These are phyloP conservation scores for Zaprionus inermis DNA, from an alignment of 1,140 invertebrate species.

Conservation along the genomic window DNA sequence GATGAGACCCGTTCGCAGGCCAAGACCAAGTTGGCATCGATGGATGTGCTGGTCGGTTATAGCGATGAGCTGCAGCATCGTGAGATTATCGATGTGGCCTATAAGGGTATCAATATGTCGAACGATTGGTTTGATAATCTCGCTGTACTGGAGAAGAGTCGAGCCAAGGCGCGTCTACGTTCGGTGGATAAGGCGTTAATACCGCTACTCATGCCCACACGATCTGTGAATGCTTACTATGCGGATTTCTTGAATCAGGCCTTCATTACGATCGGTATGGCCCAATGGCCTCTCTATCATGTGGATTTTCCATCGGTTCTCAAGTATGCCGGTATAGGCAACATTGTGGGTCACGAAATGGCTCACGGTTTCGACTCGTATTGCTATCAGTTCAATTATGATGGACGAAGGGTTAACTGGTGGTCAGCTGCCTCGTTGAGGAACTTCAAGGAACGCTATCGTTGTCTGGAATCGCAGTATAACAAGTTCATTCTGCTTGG, in stretches of 20 bases:
- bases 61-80: slow-evolving; percentile 71
- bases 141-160: slow-evolving; percentile 49
- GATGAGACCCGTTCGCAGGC: slow-evolving; percentile 73
- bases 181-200: slow-evolving; percentile 74
- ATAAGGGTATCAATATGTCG: slow-evolving; percentile 56
- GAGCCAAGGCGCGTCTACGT: slow-evolving; percentile 50
- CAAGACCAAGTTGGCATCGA: slow-evolving; percentile 65
- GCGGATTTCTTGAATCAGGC: slow-evolving; percentile 75
- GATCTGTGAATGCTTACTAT: slow-evolving; percentile 76
- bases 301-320: slow-evolving; percentile 60
- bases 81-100: slow-evolving; percentile 57
- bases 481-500: slow-evolving; percentile 73
- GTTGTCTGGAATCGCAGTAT: slow-evolving; percentile 97
- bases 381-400: slow-evolving; percentile 91
- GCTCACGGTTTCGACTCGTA: slow-evolving; percentile 88
- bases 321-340: slow-evolving; percentile 88
- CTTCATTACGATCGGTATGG: slow-evolving; percentile 81
- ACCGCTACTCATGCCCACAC: slow-evolving; percentile 66
- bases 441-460: slow-evolving; percentile 88
- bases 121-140: slow-evolving; percentile 65
- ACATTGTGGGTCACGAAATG: slow-evolving; percentile 89
- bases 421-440: slow-evolving; percentile 90
- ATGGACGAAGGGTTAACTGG: slow-evolving; percentile 91
- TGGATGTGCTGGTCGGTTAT: slow-evolving; percentile 77
- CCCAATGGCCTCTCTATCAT: slow-evolving; percentile 77